Evolutionary conservation across 2,888 invertebrate species (phyloP).

Genomic region (Amiota communis): DNA sequence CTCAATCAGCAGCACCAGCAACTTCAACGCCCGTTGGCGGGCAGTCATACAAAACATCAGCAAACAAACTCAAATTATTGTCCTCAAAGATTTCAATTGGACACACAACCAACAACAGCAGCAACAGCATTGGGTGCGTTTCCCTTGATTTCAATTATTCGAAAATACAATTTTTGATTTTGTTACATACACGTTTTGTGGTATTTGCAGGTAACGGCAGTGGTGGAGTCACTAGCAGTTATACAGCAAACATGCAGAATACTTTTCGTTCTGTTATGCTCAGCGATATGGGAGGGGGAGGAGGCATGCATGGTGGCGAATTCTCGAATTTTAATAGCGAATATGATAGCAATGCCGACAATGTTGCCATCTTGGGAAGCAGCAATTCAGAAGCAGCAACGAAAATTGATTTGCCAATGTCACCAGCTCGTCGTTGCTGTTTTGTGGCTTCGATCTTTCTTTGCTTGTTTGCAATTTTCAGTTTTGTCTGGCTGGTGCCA

Average conservation of each 20-base stretch:
- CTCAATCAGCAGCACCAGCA: slow-evolving; percentile 49
- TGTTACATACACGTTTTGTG: not conserved
- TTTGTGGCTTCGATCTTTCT: slow-evolving; percentile 82
- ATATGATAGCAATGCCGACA: slow-evolving; percentile 71
- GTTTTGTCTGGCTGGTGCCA: slow-evolving; percentile 85
- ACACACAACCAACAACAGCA: slow-evolving; percentile 39
- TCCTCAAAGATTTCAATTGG: slow-evolving; percentile 35
- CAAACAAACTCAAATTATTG: slow-evolving; percentile 10
- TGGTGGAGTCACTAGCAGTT: slow-evolving; percentile 45
- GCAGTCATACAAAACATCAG: slow-evolving; percentile 15
- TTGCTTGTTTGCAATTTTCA: slow-evolving; percentile 81
- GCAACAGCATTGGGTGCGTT: slow-evolving; percentile 41
- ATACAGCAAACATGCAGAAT: slow-evolving; percentile 68
- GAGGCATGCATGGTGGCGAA: slow-evolving; percentile 47
- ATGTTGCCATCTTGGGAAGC: slow-evolving; percentile 70
- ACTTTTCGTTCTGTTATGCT: slow-evolving; percentile 71
- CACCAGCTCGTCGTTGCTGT: slow-evolving; percentile 79
- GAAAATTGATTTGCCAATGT: slow-evolving; percentile 75
- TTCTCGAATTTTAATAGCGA: slow-evolving; percentile 70
- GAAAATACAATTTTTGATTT: not conserved
- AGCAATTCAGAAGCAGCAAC: slow-evolving; percentile 70
- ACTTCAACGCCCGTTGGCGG: slow-evolving; percentile 43
- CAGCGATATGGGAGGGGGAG: slow-evolving; percentile 56
- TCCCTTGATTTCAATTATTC: slow-evolving; percentile 21
- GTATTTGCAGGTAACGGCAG: not conserved